Evolutionary conservation across 2,888 invertebrate genomes (phyloP), one percentile per base, ranked within the genome.

Genomic region (Clepsis dumicolana): DNA sequence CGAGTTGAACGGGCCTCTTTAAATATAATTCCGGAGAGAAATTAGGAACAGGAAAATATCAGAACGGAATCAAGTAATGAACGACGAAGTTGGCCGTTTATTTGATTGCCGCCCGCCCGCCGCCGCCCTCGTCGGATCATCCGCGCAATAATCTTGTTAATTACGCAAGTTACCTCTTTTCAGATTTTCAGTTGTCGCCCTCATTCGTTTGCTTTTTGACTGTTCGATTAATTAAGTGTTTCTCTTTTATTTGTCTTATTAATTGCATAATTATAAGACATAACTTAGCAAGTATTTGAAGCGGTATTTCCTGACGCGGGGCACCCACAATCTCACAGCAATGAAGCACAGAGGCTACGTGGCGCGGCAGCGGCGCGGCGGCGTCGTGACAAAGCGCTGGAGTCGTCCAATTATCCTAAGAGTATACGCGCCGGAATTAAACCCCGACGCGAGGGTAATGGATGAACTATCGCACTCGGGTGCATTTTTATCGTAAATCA

Each of bases 11-110:
- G 52, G 48, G 48, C 44, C 62, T 62, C 48, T 62, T 67, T 66
- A 67, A 56, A 67, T 56, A 62, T 54, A 35, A 32, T 32, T 61
- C 32, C 8, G 12, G 32, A 66, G 41, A 53, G 52, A 54, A 44
- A 67, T 66, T 61, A 66, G 54, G 54, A 54, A 27, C 18, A 62
- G 66, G 62, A 62, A 67, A 67, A 67, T 67, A 66, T 66, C 66
- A 57, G 62, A 63, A 63, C 62, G 48, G 52, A 60, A 59, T 63
- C 50, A 57, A 63, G 50, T 68, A 68, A 68, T 63, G 67, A 68
- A 68, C 44, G 66, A 29, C 54, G 50, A 62, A 57, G 61, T 61
- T 54, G 32, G 67, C 41, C 48, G 62, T 63, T 68, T 57, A 68
- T 68, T 63, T 63, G 67, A 63, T 63, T 67, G 48, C 54, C 18